Conservation (phyloP, 2,797 vertebrate species). For the Muraenolepis orangiensis region DNA sequence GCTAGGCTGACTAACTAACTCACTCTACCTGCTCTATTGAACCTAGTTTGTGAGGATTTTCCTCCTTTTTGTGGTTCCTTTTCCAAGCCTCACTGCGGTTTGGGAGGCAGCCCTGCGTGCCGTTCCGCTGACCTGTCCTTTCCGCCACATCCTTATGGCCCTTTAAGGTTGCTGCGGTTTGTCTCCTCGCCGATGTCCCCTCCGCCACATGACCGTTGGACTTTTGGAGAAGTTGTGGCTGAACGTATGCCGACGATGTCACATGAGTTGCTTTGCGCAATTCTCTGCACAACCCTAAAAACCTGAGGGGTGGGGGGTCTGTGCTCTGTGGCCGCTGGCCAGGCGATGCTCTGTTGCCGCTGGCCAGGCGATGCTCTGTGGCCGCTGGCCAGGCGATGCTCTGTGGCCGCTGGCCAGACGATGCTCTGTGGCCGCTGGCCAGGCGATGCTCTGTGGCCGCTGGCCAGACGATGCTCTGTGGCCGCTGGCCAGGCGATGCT, state of each 20-base stretch:
- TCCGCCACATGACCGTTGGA: slow-evolving; percentile 48
- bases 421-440: neutral
- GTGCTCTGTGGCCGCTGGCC: too few relatives aligned
- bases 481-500: too few relatives aligned
- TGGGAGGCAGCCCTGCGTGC: slow-evolving; percentile 1
- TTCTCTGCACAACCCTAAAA: slow-evolving; percentile 46
- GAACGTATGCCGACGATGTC: slow-evolving; percentile 57
- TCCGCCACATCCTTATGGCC: slow-evolving; percentile 57
- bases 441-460: neutral
- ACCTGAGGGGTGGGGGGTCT: slow-evolving; percentile 4
- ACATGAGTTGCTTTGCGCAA: slow-evolving; percentile 64
- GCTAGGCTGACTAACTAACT: slow-evolving; percentile 1
- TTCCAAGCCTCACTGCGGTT: neutral
- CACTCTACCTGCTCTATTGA: neutral
- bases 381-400: too few relatives aligned
- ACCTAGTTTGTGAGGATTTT: neutral
- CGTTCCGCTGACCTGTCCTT: slow-evolving; percentile 41
- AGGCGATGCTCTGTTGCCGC: neutral
- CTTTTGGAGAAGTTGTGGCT: slow-evolving; percentile 75
- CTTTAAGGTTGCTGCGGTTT: slow-evolving; percentile 51
- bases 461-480: neutral
- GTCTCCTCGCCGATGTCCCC: slow-evolving; percentile 29
- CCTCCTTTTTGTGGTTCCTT: neutral
- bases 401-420: neutral
- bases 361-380: neutral